Conservation (phyloP, 2,888 invertebrate species). For the Adelphocoris suturalis region DNA sequence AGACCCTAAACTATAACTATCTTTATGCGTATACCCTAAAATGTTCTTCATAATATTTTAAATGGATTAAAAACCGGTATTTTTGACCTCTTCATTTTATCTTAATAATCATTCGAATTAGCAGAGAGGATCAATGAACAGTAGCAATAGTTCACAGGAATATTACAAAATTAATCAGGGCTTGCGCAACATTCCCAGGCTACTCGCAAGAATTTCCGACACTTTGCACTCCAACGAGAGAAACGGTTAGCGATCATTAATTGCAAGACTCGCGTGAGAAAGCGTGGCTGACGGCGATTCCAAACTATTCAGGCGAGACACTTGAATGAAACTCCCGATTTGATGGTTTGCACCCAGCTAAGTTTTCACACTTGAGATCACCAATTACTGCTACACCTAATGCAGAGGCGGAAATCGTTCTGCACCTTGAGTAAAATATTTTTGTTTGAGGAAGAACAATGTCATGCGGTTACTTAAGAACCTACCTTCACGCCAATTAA, state of each 20-base stretch:
- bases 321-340: slow-evolving; percentile 16
- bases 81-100: too few species aligned
- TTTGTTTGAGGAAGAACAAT: too few species aligned
- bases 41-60: too few species aligned
- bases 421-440: neutral
- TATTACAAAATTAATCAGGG: slow-evolving; percentile 17
- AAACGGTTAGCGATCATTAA: slow-evolving; percentile 44
- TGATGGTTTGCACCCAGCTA: neutral
- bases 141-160: neutral
- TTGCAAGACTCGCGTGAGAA: slow-evolving; percentile 39
- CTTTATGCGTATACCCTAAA: too few species aligned
- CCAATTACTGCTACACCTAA: neutral
- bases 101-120: too few species aligned
- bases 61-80: too few species aligned
- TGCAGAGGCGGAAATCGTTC: neutral
- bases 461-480: too few species aligned
- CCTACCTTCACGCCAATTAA: too few species aligned
- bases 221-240: slow-evolving; percentile 11
- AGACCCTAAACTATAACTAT: too few species aligned
- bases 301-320: slow-evolving; percentile 8
- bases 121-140: neutral
- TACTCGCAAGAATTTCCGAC: neutral
- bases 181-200: slow-evolving; percentile 19
- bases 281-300: slow-evolving; percentile 17
- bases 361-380: slow-evolving; percentile 13